Conservation (phyloP, 1,140 invertebrate genomes). For the Drosophila subpulchrella region DNA sequence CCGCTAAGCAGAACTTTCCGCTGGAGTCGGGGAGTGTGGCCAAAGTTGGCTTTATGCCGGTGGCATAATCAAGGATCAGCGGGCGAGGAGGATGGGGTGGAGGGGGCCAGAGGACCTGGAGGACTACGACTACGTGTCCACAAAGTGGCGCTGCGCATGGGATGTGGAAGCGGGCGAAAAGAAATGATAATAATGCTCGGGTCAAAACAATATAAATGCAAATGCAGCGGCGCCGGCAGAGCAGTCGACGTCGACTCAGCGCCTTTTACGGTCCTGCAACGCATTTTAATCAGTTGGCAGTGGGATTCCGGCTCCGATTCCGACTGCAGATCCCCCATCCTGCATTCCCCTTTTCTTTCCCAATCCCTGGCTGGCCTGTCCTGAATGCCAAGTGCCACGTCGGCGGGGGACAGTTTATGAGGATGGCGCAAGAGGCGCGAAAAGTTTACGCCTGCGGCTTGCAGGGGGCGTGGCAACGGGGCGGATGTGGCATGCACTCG, state of each 20-base stretch:
- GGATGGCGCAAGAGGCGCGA: constrained; percentile 30
- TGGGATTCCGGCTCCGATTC: constrained; percentile 13
- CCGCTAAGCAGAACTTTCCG: constrained; percentile 12
- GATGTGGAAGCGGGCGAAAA: constrained; percentile 16
- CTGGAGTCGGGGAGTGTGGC: neutral
- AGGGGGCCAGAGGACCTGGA: neutral
- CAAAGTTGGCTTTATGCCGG: constrained; percentile 50
- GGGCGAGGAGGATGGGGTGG: neutral
- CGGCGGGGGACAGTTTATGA: constrained; percentile 47
- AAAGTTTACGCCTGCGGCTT: constrained; percentile 30
- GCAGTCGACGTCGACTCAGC: constrained; percentile 19
- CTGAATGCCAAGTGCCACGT: constrained; percentile 65
- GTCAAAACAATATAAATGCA: constrained; percentile 84
- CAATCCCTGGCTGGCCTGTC: constrained; percentile 30
- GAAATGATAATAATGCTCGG: constrained; percentile 73
- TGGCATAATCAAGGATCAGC: constrained; percentile 54
- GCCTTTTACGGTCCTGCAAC: constrained; percentile 55
- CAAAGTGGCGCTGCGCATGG: constrained; percentile 7
- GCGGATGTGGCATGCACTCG: constrained; percentile 1
- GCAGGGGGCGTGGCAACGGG: constrained; percentile 20
- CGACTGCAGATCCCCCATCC: constrained; percentile 23
- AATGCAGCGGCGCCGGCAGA: constrained; percentile 58
- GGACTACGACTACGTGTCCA: constrained; percentile 31
- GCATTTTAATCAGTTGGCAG: constrained; percentile 77
- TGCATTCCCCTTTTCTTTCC: neutral